Conservation (phyloP, 2,797 vertebrate genomes). For the Chromobotia macracanthus region DNA sequence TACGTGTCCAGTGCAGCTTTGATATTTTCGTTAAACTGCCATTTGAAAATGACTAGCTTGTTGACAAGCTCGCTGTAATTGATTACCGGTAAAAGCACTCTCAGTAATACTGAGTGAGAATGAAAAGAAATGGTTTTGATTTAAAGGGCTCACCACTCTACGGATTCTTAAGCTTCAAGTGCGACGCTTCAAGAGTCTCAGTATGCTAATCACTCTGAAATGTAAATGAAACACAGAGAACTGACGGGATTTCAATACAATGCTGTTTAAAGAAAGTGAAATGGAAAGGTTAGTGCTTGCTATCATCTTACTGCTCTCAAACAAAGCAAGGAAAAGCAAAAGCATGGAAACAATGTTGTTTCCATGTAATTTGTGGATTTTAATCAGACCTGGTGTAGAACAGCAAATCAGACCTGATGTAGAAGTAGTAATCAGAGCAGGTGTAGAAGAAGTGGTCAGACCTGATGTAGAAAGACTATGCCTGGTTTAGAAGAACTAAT, state of each 20-base stretch:
- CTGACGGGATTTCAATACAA: conserved; percentile 77
- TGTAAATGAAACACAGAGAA: conserved; percentile 72
- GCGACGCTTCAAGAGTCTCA: conserved; percentile 66
- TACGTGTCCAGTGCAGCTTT: conserved; percentile 49
- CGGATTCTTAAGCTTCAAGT: conserved; percentile 56
- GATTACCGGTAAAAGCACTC: conserved; percentile 65
- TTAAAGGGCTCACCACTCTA: conserved; percentile 64
- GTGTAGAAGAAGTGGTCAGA: too few species aligned
- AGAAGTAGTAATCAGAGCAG: too few species aligned
- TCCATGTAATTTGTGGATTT: not conserved
- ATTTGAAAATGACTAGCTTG: conserved; percentile 47
- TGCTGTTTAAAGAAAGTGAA: conserved; percentile 65
- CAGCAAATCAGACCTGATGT: too few species aligned
- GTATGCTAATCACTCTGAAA: conserved; percentile 76
- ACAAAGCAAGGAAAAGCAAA: conserved; percentile 39
- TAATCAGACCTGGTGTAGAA: not conserved
- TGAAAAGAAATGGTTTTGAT: conserved; percentile 49
- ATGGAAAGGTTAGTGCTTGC: conserved; percentile 61
- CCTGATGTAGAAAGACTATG: too few species aligned
- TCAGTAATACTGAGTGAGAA: conserved; percentile 72
- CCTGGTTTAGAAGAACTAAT: too few species aligned
- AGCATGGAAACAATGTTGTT: conserved; percentile 56
- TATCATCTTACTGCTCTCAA: conserved; percentile 65
- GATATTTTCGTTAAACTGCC: conserved; percentile 50
- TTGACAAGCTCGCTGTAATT: conserved; percentile 64